Evolutionary conservation across 2,113 vertebrate genomes (phyloP).

Genomic region (Oxyruncus cristatus): DNA sequence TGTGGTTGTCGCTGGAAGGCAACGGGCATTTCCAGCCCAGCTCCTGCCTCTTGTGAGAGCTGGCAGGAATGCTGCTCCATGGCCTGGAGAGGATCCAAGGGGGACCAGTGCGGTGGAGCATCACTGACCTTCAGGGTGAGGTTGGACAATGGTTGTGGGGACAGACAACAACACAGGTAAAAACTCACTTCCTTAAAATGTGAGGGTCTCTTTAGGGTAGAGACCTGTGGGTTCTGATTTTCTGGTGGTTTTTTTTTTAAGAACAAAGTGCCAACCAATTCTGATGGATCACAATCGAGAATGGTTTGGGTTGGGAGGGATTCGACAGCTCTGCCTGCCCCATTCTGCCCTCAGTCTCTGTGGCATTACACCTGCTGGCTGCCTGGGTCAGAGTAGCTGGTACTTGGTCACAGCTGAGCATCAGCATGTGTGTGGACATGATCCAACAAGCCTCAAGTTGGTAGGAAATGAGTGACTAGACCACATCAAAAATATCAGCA

Average conservation of each 20-base stretch:
- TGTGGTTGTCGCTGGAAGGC: background rate
- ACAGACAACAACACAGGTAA: background rate
- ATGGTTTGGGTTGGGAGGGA: background rate
- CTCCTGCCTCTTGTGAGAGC: conserved; percentile 32
- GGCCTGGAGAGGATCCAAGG: background rate
- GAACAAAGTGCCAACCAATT: background rate
- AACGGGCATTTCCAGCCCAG: conserved; percentile 50
- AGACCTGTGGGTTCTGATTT: background rate
- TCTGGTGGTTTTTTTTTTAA: background rate
- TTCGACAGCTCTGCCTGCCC: background rate
- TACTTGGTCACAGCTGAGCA: background rate
- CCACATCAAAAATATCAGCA: background rate
- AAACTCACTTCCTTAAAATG: background rate
- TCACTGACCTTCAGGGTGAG: background rate
- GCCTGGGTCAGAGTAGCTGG: background rate
- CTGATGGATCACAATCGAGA: background rate
- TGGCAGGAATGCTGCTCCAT: background rate
- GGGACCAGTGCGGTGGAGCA: accelerated
- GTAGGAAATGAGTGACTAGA: background rate
- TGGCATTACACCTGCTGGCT: background rate
- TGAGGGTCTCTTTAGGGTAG: background rate
- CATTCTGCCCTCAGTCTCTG: background rate
- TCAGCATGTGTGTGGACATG: accelerated
- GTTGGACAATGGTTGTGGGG: accelerated
- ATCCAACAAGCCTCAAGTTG: background rate